A percentile compares a stretch with the other conserved stretches of the same genome.
phyloP scores from a whole-genome alignment of 2,888 invertebrate species.

The Schrankia costaestrigalis region DNA sequence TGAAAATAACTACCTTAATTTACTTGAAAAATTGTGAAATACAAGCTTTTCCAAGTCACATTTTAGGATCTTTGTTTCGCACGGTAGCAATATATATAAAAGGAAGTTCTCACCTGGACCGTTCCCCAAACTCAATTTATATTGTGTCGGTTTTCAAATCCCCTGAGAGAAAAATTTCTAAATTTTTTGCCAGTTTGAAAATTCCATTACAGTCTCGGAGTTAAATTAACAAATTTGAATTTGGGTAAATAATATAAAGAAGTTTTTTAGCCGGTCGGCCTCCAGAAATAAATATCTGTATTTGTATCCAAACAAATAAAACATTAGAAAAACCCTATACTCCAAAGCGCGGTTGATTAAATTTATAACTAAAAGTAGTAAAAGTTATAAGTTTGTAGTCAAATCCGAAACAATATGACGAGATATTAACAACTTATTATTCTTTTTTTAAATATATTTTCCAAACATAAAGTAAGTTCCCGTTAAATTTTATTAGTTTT shows the following conservation, averaged over 20 bases:
- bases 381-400: no score
- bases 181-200: neutral
- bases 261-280: no score
- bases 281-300: no score
- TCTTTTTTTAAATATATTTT: no score
- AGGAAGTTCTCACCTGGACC: slow-evolving; percentile 11
- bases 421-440: no score
- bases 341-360: no score
- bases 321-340: no score
- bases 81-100: neutral
- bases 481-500: no score
- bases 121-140: slow-evolving; percentile 17
- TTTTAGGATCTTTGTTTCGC: slow-evolving; percentile 3
- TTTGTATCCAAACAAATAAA: no score
- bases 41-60: slow-evolving; percentile 4
- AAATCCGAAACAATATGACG: no score
- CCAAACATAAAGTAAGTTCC: no score
- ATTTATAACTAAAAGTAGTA: no score
- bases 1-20: neutral
- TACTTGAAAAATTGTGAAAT: slow-evolving; percentile 3
- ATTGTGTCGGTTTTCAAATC: slow-evolving; percentile 6
- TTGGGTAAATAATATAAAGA: neutral
- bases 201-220: neutral
- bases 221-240: neutral
- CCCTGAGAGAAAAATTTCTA: neutral